Evolutionary conservation across 1,140 invertebrate genomes (phyloP), one percentile per base, ranked within the genome.

Genomic region (Sinella curviseta): DNA sequence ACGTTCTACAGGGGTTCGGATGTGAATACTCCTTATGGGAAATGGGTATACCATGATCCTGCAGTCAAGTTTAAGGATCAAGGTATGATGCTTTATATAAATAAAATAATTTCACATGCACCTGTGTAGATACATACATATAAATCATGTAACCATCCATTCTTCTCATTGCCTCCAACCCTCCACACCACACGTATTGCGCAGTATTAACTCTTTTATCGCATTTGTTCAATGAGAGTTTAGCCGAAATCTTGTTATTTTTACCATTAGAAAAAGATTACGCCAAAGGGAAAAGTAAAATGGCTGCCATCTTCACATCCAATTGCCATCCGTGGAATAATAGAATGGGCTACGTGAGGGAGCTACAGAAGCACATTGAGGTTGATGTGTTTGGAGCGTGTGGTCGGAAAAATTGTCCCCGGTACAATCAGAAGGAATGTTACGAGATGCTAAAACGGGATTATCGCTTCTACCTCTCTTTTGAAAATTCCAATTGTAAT

Each of bases 341-440:
- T 0, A 85, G 92, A 26, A 86, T 90, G 81, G 55, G 85, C 0
- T 92, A 90, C 82, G 90, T 89, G 0, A 77, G 84, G 26, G 85
- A 90, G 79, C 85, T 93, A 3, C 81, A 87, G 67, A 86, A 87
- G 33, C 85, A 89, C 82, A 87, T 93, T 54, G 73, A 85, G 1
- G 89, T 93, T 12, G 92, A 93, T 84, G 87, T 92, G 26, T 93
- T 90, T 81, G 94, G 93, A 24, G 80, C 75, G 0, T 94, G 93
- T 86, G 89, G 89, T 8, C 74, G 79, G 0, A 82, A 85, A 1
- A 82, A 82, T 12, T 90, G 89, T 84, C 74, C 85, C 0, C 77
- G 67, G 1, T 75, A 48, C 36, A 54, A 54, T 26, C 34, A 54
- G 24, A 54, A 48, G 39, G 74, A 75, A n/a, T 75, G 74, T 48